Evolutionary conservation across 2,888 invertebrate genomes (phyloP).

Genomic region (Dinocampus coccinellae): DNA sequence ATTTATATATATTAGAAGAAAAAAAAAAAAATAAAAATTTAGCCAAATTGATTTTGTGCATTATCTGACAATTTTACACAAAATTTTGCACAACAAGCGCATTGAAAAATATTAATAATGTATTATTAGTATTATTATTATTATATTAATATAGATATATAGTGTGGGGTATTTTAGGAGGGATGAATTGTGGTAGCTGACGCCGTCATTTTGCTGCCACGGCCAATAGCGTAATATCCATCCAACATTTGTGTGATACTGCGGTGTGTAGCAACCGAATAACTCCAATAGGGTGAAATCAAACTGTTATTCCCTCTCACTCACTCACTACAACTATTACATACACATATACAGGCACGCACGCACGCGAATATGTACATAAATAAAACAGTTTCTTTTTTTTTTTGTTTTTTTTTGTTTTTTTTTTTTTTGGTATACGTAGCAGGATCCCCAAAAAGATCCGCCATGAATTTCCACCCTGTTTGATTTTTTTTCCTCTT

Average conservation of each 20-base stretch:
- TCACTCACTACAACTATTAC: neutral
- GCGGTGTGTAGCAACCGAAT: neutral
- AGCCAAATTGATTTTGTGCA: too few relatives aligned
- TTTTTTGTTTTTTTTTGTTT: too few relatives aligned
- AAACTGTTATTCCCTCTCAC: constrained; percentile 21
- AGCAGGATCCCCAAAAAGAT: neutral
- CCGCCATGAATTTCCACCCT: constrained; percentile 19
- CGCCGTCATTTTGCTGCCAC: constrained; percentile 58
- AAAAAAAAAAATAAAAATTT: too few relatives aligned
- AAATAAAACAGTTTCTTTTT: neutral
- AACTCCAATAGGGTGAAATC: constrained; percentile 30
- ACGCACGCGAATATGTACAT: neutral
- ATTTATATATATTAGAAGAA: too few relatives aligned
- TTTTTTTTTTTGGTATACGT: neutral
- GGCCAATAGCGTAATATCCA: constrained; percentile 49
- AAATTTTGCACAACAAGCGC: too few relatives aligned
- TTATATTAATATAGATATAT: neutral
- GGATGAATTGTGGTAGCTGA: constrained; percentile 55
- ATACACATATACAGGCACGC: too few relatives aligned
- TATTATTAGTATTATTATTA: too few relatives aligned
- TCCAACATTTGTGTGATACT: constrained; percentile 19
- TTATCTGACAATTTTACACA: too few relatives aligned
- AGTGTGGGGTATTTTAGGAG: neutral
- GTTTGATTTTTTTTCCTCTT: neutral
- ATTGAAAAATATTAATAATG: too few relatives aligned